phyloP scores from a whole-genome alignment of 2,797 vertebrate genomes.

The Chelon auratus region DNA sequence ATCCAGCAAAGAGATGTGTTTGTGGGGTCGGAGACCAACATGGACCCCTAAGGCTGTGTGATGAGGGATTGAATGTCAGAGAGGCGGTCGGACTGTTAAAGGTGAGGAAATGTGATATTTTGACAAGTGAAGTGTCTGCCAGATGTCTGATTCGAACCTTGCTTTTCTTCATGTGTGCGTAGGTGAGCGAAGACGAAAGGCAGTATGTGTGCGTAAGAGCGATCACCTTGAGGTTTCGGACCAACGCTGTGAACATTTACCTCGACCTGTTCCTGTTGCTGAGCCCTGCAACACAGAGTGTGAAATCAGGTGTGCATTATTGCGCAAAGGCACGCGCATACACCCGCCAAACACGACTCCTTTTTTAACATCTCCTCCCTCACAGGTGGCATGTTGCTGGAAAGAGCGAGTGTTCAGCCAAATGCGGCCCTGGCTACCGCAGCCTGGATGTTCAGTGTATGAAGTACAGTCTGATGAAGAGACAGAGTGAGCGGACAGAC shows the following conservation, averaged over 20 bases:
- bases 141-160: constrained; percentile 55
- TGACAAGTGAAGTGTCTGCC: constrained; percentile 32
- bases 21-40: constrained; percentile 31
- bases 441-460: constrained; percentile 91
- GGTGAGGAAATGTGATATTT: constrained; percentile 46
- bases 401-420: constrained; percentile 93
- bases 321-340: neutral
- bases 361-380: neutral
- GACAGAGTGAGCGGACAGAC: constrained; percentile 85
- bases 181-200: constrained; percentile 89
- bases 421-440: constrained; percentile 91
- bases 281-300: constrained; percentile 93
- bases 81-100: constrained; percentile 41
- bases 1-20: constrained; percentile 45
- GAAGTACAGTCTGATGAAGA: constrained; percentile 88
- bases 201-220: constrained; percentile 89
- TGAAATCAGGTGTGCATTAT: constrained; percentile 89
- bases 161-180: constrained; percentile 81
- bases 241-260: constrained; percentile 90
- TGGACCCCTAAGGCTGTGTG: constrained; percentile 15
- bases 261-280: constrained; percentile 77
- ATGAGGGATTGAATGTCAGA: constrained; percentile 40
- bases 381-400: constrained; percentile 90
- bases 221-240: constrained; percentile 90
- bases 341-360: neutral